Evolutionary conservation across 2,888 invertebrate species (phyloP).

Genomic region (Nasonovia ribisnigri): DNA sequence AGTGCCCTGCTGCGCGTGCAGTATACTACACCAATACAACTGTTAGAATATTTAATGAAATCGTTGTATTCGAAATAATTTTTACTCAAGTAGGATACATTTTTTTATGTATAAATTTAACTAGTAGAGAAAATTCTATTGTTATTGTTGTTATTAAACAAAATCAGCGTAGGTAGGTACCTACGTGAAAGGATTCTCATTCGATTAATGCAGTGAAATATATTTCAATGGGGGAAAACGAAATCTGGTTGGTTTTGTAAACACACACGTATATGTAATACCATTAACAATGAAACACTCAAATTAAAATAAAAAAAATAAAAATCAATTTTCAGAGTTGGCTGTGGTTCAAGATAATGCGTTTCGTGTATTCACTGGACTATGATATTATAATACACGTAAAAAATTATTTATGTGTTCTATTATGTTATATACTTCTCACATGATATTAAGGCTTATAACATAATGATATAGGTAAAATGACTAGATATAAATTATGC

Average conservation of each 20-base stretch:
- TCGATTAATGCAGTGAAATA: not conserved
- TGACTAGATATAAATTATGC: conserved; percentile 8
- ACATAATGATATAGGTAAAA: not conserved
- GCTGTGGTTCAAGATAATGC: conserved; percentile 47
- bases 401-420: not conserved
- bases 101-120: not conserved
- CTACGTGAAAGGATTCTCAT: not conserved
- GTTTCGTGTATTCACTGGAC: not conserved
- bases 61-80: not conserved
- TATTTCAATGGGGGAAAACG: not conserved
- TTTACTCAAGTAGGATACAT: not conserved
- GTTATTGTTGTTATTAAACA: not conserved
- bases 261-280: conserved; percentile 2
- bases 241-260: conserved; percentile 6
- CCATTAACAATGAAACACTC: conserved; percentile 38
- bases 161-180: not conserved
- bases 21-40: not conserved
- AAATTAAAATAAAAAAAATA: conserved; percentile 12
- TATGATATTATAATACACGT: not conserved
- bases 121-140: not conserved
- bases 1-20: not conserved
- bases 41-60: not conserved
- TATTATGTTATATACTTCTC: not conserved
- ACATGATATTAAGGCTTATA: conserved; percentile 12
- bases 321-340: conserved; percentile 7